These are phyloP conservation scores for Neoarius graeffei DNA, from an alignment of 2,113 vertebrate genomes.

Conservation along the genomic window DNA sequence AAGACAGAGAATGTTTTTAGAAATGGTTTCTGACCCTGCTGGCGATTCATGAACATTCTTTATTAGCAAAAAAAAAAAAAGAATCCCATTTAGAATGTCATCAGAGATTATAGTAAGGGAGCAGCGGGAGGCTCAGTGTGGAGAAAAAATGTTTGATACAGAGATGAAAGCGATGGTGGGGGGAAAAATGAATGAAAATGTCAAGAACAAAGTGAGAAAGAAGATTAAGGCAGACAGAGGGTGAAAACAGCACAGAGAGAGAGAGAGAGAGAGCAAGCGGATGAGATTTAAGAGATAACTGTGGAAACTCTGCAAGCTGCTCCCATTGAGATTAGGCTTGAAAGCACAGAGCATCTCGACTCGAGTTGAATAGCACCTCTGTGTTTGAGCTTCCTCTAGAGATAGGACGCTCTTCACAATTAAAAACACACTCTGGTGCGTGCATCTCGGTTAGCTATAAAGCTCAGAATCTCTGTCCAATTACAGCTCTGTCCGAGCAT, in stretches of 20 bases:
- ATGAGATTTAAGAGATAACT: conserved; percentile 4
- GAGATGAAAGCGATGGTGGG: conserved; percentile 29
- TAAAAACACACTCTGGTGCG: conserved; percentile 14
- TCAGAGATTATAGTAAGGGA: conserved; percentile 13
- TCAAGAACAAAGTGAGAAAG: conserved; percentile 22
- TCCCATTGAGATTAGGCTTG: conserved; percentile 71
- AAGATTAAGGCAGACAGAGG: conserved; percentile 13
- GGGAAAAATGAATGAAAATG: conserved; percentile 20
- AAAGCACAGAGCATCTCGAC: conserved; percentile 56
- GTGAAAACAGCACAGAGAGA: conserved; percentile 31
- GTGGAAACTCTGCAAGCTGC: conserved; percentile 58
- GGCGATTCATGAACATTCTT: background rate
- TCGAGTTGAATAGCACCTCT: conserved; percentile 8
- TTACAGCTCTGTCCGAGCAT: background rate
- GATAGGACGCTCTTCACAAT: conserved; percentile 23
- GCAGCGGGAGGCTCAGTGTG: background rate
- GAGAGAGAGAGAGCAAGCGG: conserved; percentile 40
- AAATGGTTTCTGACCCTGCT: background rate
- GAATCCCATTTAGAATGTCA: conserved; percentile 20
- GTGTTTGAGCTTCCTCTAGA: conserved; percentile 1
- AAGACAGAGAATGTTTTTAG: background rate
- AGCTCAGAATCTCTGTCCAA: background rate
- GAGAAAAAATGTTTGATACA: background rate
- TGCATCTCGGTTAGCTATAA: background rate
- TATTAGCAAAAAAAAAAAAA: background rate